phyloP scores from a whole-genome alignment of 2,113 vertebrate genomes.

The Pipra filicauda region DNA sequence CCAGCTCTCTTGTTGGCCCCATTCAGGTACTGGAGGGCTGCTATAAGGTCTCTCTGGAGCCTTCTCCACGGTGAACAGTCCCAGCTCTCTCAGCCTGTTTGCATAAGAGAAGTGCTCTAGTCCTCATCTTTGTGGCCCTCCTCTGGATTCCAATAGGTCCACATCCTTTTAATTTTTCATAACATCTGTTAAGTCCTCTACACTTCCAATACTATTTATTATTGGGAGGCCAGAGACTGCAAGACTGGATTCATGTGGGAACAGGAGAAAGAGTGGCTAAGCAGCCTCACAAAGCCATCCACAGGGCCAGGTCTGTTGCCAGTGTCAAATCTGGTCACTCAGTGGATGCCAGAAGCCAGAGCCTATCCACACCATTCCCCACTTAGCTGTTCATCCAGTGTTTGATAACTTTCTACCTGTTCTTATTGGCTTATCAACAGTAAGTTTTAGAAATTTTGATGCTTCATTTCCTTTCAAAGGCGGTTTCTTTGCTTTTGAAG shows the following conservation, averaged over 20 bases:
- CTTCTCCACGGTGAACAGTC: not conserved
- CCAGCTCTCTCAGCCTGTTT: not conserved
- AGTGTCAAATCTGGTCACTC: not conserved
- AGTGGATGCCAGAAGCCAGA: not conserved
- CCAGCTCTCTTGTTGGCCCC: not conserved
- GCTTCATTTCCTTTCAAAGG: conserved; percentile 30
- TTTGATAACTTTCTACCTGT: not conserved
- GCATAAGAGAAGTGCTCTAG: not conserved
- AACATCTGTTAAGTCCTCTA: not conserved
- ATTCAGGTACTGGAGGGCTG: not conserved
- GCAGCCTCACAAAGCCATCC: not conserved
- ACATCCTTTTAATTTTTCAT: not conserved
- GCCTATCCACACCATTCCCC: not conserved
- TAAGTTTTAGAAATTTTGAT: not conserved
- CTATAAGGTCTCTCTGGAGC: accelerated
- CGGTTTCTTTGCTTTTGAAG: conserved; percentile 42
- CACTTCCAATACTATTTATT: not conserved
- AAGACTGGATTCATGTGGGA: not conserved
- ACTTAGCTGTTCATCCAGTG: not conserved
- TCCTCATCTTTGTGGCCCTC: not conserved
- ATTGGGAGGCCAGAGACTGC: not conserved
- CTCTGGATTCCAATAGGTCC: not conserved
- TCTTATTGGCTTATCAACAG: not conserved
- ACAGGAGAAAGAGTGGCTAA: not conserved
- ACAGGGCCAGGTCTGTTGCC: not conserved